A percentile compares a stretch with the other conserved stretches of the same genome.
These are phyloP conservation scores for Rapana venosa DNA, from an alignment of 2,888 invertebrate species.

Conservation along the genomic window DNA sequence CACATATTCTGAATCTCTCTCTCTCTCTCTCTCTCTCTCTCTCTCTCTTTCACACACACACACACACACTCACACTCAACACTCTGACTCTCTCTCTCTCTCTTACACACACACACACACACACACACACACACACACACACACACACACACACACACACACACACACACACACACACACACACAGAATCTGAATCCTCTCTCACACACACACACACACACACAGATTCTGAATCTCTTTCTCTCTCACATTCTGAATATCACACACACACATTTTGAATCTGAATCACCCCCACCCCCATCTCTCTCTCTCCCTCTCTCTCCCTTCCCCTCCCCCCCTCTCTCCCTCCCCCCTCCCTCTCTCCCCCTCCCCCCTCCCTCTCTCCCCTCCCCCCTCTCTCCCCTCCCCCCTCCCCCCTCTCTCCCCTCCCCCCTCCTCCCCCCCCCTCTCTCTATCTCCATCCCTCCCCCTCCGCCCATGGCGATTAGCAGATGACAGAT, in stretches of 20 bases:
- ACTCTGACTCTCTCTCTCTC: slow-evolving; percentile 19
- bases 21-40: no score
- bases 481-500: no score
- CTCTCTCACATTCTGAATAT: not conserved
- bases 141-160: not conserved
- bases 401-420: not conserved
- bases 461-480: not conserved
- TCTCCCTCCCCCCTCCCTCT: not conserved
- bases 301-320: slow-evolving; percentile 15
- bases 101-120: not conserved
- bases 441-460: not conserved
- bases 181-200: not conserved
- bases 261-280: no score
- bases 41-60: no score
- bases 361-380: not conserved
- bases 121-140: no score
- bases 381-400: not conserved
- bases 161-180: not conserved
- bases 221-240: not conserved
- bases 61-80: not conserved
- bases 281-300: not conserved
- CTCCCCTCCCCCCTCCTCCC: not conserved
- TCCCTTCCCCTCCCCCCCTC: not conserved
- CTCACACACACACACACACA: slow-evolving; percentile 1
- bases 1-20: no score